phyloP scores from a whole-genome alignment of 2,888 invertebrate genomes.

The Acleris holmiana region DNA sequence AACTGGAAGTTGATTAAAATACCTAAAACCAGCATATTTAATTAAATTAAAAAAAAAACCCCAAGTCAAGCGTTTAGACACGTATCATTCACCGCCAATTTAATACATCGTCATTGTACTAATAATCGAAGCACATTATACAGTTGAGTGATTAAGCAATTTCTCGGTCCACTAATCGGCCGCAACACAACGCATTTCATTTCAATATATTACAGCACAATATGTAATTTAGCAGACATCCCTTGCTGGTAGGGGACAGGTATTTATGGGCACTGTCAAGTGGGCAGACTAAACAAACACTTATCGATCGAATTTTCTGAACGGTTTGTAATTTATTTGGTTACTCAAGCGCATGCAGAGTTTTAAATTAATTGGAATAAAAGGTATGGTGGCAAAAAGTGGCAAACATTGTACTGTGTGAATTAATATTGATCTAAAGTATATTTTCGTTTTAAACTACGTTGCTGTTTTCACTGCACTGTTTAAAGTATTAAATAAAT shows the following conservation, averaged over 20 bases:
- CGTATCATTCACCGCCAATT: too few relatives aligned
- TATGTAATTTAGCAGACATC: conserved; percentile 77
- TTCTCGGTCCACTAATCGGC: conserved; percentile 69
- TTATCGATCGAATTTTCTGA: conserved; percentile 36
- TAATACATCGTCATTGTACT: conserved; percentile 61
- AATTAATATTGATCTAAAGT: background rate
- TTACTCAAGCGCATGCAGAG: conserved; percentile 14
- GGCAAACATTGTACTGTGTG: background rate
- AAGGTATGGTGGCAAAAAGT: background rate
- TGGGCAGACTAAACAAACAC: conserved; percentile 44
- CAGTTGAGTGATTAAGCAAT: conserved; percentile 81
- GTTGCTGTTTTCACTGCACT: too few relatives aligned
- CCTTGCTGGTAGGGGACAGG: conserved; percentile 52
- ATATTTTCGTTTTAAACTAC: background rate
- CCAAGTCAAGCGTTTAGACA: too few relatives aligned
- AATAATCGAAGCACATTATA: conserved; percentile 73
- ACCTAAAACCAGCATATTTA: too few relatives aligned
- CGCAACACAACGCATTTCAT: conserved; percentile 72
- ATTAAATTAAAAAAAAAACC: too few relatives aligned
- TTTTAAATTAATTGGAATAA: conserved; percentile 33
- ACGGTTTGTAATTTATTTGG: conserved; percentile 30
- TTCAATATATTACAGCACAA: conserved; percentile 73
- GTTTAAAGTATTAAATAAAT: too few relatives aligned
- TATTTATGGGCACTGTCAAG: conserved; percentile 58
- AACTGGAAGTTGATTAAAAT: too few relatives aligned